Evolutionary conservation across 1,140 invertebrate species (phyloP), one percentile per base, ranked within the genome.

Genomic region (Drosophila repleta): DNA sequence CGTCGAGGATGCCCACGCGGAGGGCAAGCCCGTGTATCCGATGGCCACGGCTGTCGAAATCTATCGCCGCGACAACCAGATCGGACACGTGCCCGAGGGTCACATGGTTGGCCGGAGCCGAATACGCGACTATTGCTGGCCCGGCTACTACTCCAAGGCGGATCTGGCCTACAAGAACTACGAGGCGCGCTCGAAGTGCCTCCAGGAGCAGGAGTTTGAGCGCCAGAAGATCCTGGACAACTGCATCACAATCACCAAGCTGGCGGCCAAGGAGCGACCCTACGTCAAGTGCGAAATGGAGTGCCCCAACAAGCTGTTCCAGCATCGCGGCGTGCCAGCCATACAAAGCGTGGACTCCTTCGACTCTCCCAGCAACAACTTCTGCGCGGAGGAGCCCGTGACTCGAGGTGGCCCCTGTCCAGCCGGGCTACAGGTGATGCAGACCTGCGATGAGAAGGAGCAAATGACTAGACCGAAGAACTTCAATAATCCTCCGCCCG

Each of bases 141-240:
- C 83, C 0, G 79, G 79, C 0, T 87, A 18, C 17, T 49, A 35
- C 18, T 65, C 83, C 10, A 82, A 87, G 20, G 83, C 83, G 0
- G 83, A 87, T 4, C n/a, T 88, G 26, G 79, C 76, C 3, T 88
- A 74, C 48, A 62, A 52, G 2, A 82, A 88, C 15, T 88, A 87
- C 53, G 75, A 73, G 26, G 79, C 82, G 17, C 64, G 67, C 0
- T 75, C 79, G n/a, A 39, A 43, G 15, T 87, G 83, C 10, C 75
- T 65, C 5, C 49, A 73, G 20, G 49, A 56, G 15, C 61, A 60
- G 52, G 46, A 61, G 0, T 0, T 10, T 0, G 75, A 79, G 8
- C 74, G 74, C 1, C 45, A 79, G 7, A 26, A 72, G 24, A 87
- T 87, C 11, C 72, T 68, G 10, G 51, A 52, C 41, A 79, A 79